These are phyloP conservation scores for Oophaga pumilio DNA, from an alignment of 2,113 vertebrate genomes.

Conservation along the genomic window DNA sequence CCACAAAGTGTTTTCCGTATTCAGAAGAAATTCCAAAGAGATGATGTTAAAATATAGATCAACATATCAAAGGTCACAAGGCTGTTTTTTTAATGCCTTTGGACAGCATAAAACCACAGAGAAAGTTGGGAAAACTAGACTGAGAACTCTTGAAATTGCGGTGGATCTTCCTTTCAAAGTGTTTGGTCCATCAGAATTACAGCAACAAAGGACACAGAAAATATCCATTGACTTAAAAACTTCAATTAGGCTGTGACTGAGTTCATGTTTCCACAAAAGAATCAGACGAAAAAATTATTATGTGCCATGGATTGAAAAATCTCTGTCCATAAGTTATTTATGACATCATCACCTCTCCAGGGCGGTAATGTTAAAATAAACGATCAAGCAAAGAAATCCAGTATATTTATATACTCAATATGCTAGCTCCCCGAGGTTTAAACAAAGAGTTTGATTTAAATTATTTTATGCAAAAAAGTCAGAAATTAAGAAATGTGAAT, in stretches of 20 bases:
- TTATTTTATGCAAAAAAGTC: too few species aligned
- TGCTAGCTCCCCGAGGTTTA: too few species aligned
- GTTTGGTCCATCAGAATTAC: neutral
- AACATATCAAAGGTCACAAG: neutral
- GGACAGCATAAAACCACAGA: neutral
- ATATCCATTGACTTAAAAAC: neutral
- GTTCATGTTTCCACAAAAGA: neutral
- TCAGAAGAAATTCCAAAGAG: neutral
- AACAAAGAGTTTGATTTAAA: too few species aligned
- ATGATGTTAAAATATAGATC: neutral
- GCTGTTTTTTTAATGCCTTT: neutral
- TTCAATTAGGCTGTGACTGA: neutral
- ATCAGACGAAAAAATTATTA: neutral
- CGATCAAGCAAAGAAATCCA: too few species aligned
- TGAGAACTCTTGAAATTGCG: neutral
- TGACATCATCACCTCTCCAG: too few species aligned
- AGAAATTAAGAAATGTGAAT: too few species aligned
- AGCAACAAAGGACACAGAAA: neutral
- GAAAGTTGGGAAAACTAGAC: neutral
- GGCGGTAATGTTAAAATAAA: too few species aligned
- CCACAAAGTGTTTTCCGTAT: neutral
- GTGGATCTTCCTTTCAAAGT: neutral
- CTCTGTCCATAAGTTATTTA: too few species aligned
- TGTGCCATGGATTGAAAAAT: too few species aligned
- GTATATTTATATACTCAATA: too few species aligned